Evolutionary conservation across 2,113 vertebrate species (phyloP), one percentile per base, ranked within the genome.

Genomic region (Pleuronectes platessa): DNA sequence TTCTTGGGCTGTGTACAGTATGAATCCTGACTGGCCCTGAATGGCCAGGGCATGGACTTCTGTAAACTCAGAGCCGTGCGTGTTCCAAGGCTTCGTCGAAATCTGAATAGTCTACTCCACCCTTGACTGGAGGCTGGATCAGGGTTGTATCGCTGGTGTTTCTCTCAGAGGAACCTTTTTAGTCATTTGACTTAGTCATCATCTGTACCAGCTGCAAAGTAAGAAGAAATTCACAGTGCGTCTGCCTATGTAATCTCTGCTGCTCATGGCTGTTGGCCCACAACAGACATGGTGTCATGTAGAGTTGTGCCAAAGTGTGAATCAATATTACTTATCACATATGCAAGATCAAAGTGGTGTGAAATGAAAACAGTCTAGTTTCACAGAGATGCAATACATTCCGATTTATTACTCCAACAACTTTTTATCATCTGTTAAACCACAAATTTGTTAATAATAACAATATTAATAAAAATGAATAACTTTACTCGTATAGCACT

Each of bases 1-100:
- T 92, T 90, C 87, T 70, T 1, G 2, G 65, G 71, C 60, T 73
- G 76, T 78, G 77, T 78, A 37, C 71, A 49, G 62, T 56, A 61
- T 72, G 75, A 66, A 58, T 70, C 72, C 35, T 74, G 60, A 78
- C 74, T 68, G 67, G 55, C 31, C 72, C 35, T 72, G 56, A 78
- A 76, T 70, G 63, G 55, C 27, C 37, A 70, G 67, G 35, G 37
- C 65, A 85, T 53, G 26, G 53, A 54, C 40, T 55, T 51, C 24
- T 49, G 42, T 35, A 67, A 68, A 27, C 64, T 68, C 53, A 4
- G n/a, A 37, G n/a, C 47, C 55, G 20, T 65, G 24, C 20, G 76
- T 84, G 78, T 74, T 59, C 35, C 13, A 20, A 61, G 18, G 12
- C 21, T 79, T 67, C 73, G 42, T 79, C 10, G 0, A 17, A 35